Conservation (phyloP, 1,140 invertebrate genomes). For the Drosophila pseudoobscura region DNA sequence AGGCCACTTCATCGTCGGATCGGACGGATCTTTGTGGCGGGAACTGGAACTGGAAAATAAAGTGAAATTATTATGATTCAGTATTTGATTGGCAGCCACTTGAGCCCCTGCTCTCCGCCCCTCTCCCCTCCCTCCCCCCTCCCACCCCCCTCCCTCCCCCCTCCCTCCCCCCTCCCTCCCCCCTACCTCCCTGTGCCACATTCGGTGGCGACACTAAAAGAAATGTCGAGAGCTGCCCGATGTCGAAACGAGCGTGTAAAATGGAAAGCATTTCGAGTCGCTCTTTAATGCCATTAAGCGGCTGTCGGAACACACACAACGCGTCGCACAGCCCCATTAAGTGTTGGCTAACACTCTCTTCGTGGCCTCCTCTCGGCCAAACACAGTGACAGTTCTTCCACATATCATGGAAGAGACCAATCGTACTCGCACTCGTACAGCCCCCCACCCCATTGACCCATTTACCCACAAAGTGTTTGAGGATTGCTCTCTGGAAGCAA, state of each 20-base stretch:
- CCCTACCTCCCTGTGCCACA: constrained; percentile 10
- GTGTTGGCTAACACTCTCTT: constrained; percentile 17
- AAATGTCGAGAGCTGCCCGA: constrained; percentile 40
- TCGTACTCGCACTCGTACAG: not conserved
- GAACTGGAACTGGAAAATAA: constrained; percentile 52
- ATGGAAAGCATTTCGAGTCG: constrained; percentile 56
- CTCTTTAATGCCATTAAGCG: constrained; percentile 38
- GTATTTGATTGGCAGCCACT: constrained; percentile 52
- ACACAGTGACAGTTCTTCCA: constrained; percentile 10
- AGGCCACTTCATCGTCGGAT: constrained; percentile 63
- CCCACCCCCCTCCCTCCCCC: constrained; percentile 10
- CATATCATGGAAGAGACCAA: not conserved
- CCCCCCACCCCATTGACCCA: constrained; percentile 43
- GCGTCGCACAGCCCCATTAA: constrained; percentile 34
- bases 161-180: constrained; percentile 2
- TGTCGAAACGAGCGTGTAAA: constrained; percentile 38
- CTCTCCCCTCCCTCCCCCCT: not conserved
- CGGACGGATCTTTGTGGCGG: constrained; percentile 17
- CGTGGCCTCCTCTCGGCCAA: too few species aligned
- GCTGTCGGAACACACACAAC: constrained; percentile 15
- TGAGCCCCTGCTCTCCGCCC: constrained; percentile 37
- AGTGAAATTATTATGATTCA: constrained; percentile 74
- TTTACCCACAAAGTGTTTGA: constrained; percentile 17
- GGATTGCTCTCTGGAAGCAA: constrained; percentile 10
- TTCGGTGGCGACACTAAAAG: constrained; percentile 28